Evolutionary conservation across 2,113 vertebrate species (phyloP).

Genomic region (Zosterops japonicus): DNA sequence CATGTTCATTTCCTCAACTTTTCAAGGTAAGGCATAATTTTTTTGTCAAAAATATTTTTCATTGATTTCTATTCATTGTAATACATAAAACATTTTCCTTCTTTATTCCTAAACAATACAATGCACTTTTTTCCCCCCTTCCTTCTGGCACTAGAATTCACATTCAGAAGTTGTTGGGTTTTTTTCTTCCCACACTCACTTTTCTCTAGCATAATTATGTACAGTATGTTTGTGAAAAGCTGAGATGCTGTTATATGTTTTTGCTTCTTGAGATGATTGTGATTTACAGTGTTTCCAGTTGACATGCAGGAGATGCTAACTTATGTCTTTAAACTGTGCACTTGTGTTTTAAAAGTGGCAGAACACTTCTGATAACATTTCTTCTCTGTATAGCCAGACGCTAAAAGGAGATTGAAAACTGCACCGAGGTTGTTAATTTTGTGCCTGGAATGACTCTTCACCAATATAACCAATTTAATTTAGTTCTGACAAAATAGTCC

Average conservation of each 20-base stretch:
- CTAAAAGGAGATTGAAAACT: background rate
- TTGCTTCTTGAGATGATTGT: background rate
- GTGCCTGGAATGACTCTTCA: background rate
- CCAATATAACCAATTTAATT: background rate
- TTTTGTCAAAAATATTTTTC: background rate
- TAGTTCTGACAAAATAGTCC: background rate
- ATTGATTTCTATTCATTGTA: background rate
- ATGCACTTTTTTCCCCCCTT: background rate
- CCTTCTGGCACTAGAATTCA: background rate
- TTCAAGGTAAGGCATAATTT: slow-evolving; percentile 84
- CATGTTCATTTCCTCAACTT: slow-evolving; percentile 99
- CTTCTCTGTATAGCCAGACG: background rate
- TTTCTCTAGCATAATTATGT: background rate
- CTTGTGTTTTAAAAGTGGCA: background rate
- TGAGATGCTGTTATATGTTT: background rate
- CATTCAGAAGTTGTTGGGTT: background rate
- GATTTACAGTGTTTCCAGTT: background rate
- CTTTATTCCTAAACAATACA: background rate
- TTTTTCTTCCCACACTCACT: accelerated
- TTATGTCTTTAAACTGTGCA: background rate
- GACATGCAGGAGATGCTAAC: background rate
- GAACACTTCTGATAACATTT: background rate
- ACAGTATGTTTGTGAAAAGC: background rate
- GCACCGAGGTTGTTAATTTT: background rate
- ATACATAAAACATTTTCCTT: background rate